Conservation (phyloP, 1,140 invertebrate genomes). For the Globodera rostochiensis region DNA sequence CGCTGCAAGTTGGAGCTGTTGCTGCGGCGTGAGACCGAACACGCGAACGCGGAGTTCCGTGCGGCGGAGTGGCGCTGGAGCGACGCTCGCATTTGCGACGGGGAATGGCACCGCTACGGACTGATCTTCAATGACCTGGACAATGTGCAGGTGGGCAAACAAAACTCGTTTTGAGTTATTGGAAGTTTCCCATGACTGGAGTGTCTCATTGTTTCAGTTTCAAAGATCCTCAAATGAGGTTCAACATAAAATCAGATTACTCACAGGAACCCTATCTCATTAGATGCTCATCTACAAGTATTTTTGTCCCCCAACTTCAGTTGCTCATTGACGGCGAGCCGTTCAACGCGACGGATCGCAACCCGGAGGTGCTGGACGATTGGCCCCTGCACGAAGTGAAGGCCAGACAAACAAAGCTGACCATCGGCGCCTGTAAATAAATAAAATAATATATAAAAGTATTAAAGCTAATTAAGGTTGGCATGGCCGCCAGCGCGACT, state of each 20-base stretch:
- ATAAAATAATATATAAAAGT: slow-evolving; percentile 6
- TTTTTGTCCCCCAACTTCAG: not conserved
- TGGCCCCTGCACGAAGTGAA: slow-evolving; percentile 88
- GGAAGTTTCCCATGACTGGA: too few species aligned
- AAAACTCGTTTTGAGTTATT: too few species aligned
- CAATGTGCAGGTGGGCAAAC: slow-evolving; percentile 64
- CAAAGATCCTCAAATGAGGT: too few species aligned
- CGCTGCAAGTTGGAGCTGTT: slow-evolving; percentile 93
- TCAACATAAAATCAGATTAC: too few species aligned
- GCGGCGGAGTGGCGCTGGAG: slow-evolving; percentile 98
- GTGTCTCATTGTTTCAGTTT: too few species aligned
- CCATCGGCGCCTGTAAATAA: slow-evolving; percentile 3
- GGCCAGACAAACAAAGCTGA: slow-evolving; percentile 76
- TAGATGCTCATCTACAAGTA: too few species aligned
- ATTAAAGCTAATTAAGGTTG: slow-evolving; percentile 77
- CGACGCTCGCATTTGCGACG: slow-evolving; percentile 84
- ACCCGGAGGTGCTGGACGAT: slow-evolving; percentile 93
- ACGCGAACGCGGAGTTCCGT: slow-evolving; percentile 89
- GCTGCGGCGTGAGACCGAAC: slow-evolving; percentile 84
- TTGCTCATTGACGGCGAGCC: slow-evolving; percentile 77
- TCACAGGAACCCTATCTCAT: too few species aligned
- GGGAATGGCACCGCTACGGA: slow-evolving; percentile 97
- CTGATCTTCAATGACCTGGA: slow-evolving; percentile 85
- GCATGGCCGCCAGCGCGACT: slow-evolving; percentile 75
- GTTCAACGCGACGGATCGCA: slow-evolving; percentile 72